phyloP scores from a whole-genome alignment of 2,113 vertebrate species.

The Boleophthalmus pectinirostris region DNA sequence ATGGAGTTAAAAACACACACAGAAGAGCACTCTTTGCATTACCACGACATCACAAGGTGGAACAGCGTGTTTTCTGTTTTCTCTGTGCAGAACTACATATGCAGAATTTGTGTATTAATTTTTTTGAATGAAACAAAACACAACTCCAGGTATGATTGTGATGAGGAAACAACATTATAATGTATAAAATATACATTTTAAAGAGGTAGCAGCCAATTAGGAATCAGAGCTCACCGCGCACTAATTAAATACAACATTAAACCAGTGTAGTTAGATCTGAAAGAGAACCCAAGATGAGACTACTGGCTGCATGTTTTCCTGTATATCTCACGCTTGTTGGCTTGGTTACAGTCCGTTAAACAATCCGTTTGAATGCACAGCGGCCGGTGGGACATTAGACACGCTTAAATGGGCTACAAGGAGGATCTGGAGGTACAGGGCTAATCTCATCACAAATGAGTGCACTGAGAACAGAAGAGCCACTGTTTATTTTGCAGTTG shows the following conservation, averaged over 20 bases:
- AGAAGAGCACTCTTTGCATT: too few species aligned
- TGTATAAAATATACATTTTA: too few species aligned
- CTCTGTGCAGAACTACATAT: too few species aligned
- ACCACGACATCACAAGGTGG: too few species aligned
- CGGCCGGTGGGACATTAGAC: constrained; percentile 16
- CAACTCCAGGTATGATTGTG: too few species aligned
- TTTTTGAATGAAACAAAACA: too few species aligned
- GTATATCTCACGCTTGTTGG: neutral
- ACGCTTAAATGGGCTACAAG: constrained; percentile 19
- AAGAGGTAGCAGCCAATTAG: neutral
- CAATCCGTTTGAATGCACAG: constrained; percentile 7
- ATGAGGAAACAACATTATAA: too few species aligned
- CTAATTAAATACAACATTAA: neutral
- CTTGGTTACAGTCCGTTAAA: constrained; percentile 7
- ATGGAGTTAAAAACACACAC: too few species aligned
- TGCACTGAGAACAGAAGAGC: too few species aligned
- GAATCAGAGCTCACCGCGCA: neutral
- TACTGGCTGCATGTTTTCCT: constrained; percentile 5
- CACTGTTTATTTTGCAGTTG: too few species aligned
- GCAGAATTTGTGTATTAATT: too few species aligned
- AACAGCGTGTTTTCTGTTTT: too few species aligned
- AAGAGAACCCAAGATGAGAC: constrained; percentile 12
- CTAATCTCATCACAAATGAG: neutral
- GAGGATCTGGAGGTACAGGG: neutral
- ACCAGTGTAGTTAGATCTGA: neutral